Evolutionary conservation across 1,140 invertebrate genomes (phyloP), one percentile per base, ranked within the genome.

Genomic region (Mya arenaria): DNA sequence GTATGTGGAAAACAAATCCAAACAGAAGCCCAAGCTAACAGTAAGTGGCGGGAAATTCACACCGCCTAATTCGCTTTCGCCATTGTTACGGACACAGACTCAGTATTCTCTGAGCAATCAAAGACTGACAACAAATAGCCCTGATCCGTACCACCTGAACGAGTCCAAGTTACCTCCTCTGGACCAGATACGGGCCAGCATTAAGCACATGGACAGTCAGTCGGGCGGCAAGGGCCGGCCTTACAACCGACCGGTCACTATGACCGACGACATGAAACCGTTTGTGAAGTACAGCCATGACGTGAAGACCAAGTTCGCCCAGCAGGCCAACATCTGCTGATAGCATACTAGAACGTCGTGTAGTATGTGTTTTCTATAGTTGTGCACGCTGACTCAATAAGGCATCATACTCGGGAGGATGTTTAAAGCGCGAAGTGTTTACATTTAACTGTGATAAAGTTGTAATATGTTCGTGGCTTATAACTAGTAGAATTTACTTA

Each of bases 241-340:
- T 3, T 83, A 87, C 28, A 81, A 65, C 19, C 77, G 82, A 71
- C 48, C 84, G 8, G 72, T 81, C 8, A 83, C 85, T 17, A n/a
- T 86, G 19, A 85, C 86, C 10, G 86, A 89, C 10, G 87, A 89
- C 15, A 69, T 88, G 62, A 90, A 89, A 78, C 89, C 90, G 4
- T 89, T 87, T 63, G 87, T 90, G 10, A 91, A 91, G 82, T 91
- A 90, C 75, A 91, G 88, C 69, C 90, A 85, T 0, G 89, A 88
- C 39, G 79, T 82, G 4, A 69, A 72, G 10, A 69, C 69, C n/a
- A 82, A 82, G 30, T 37, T 82, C 52, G 37, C 56, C 17, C 66
- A 82, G 28, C 79, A 82, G n/a, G 58, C 79, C 34, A 65, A 73
- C n/a, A 80, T 80, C 30, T 77, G 73, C 25, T 65, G 44, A 34